A percentile compares a stretch with the other conserved stretches of the same genome.
Conservation (phyloP, 2,888 invertebrate species). For the Pollenia griseotomentosa region DNA sequence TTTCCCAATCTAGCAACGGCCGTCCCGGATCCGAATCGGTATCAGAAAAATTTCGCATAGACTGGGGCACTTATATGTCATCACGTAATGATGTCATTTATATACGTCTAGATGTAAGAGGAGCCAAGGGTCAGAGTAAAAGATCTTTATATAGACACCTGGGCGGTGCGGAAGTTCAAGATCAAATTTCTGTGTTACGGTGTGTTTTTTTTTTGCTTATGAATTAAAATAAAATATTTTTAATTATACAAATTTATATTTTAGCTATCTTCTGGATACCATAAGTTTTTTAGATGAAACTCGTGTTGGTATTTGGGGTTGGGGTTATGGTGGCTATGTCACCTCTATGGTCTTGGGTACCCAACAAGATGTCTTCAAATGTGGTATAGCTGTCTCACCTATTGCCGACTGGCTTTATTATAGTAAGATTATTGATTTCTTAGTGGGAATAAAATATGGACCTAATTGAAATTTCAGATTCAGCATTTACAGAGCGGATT, state of each 20-base stretch:
- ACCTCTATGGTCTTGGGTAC: constrained; percentile 95
- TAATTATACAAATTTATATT: background rate
- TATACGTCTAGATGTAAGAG: constrained; percentile 95
- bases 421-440: constrained; percentile 87
- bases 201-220: constrained; percentile 77
- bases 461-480: constrained; percentile 87
- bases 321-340: constrained; percentile 97
- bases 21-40: constrained; percentile 96
- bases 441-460: background rate
- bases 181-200: constrained; percentile 94
- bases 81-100: constrained; percentile 95
- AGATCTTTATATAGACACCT: constrained; percentile 92
- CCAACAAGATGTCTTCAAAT: constrained; percentile 94
- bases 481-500: constrained; percentile 97
- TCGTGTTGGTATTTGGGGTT: constrained; percentile 97
- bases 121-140: constrained; percentile 92
- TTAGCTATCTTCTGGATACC: constrained; percentile 91
- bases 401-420: constrained; percentile 98
- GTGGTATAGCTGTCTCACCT: constrained; percentile 97
- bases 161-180: constrained; percentile 95
- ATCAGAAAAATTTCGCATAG: constrained; percentile 93
- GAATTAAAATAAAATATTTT: background rate
- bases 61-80: constrained; percentile 97
- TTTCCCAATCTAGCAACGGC: constrained; percentile 88
- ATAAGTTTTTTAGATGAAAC: constrained; percentile 94